These are phyloP conservation scores for Caenorhabditis drosophilae DNA, from an alignment of 2,888 invertebrate genomes.

Conservation along the genomic window DNA sequence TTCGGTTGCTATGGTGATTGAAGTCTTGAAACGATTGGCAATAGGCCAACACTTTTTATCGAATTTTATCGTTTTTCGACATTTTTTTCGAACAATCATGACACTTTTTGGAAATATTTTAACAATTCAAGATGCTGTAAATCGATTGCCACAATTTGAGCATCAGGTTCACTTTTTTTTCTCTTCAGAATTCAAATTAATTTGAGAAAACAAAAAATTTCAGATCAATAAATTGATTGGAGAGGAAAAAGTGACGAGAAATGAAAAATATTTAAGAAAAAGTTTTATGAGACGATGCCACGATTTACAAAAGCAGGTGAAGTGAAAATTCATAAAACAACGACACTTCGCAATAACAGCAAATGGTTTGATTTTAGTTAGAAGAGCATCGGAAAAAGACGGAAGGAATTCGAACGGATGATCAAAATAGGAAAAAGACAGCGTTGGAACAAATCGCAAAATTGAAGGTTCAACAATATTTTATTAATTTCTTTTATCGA, in stretches of 20 bases:
- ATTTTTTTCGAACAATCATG: no score
- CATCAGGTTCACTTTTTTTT: constrained; percentile 26
- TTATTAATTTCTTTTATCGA: no score
- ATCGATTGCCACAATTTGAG: constrained; percentile 44
- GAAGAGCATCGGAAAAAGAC: constrained; percentile 35
- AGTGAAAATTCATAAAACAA: no score
- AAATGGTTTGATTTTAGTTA: no score
- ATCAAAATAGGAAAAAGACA: constrained; percentile 15
- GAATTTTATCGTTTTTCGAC: no score
- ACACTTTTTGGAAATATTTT: constrained; percentile 42
- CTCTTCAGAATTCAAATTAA: not conserved
- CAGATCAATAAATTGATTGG: constrained; percentile 37
- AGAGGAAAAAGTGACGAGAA: constrained; percentile 17
- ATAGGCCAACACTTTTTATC: no score
- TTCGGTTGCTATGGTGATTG: no score
- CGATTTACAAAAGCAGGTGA: constrained; percentile 41
- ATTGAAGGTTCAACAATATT: constrained; percentile 26
- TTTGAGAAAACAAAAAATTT: no score
- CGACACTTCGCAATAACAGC: no score
- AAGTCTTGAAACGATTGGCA: no score
- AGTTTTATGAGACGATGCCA: constrained; percentile 35
- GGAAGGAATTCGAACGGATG: constrained; percentile 22
- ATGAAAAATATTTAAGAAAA: constrained; percentile 12
- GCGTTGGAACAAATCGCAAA: constrained; percentile 26
- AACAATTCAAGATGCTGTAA: constrained; percentile 37